Evolutionary conservation across 2,113 vertebrate species (phyloP), one percentile per base, ranked within the genome.

Genomic region (Thryonomys swinderianus): DNA sequence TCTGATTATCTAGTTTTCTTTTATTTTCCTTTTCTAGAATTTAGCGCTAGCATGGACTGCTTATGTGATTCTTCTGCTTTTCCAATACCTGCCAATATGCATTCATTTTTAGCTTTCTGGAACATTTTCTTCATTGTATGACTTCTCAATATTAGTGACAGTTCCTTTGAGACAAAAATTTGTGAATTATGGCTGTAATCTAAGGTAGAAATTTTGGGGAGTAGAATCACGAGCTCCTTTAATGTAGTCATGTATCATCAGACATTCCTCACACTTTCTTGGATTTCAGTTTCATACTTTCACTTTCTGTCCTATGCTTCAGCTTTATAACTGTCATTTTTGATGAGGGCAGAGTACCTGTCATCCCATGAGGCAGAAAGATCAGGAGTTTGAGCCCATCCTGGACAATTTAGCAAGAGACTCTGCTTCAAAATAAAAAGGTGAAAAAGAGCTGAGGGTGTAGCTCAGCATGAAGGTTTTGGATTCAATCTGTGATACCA

Each of bases 171-270:
- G 12, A 67, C 59, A 57, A 85, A 85, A 92, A 81, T 61, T 40
- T 79, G 5, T 85, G 84, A 67, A 66, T 83, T 90, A 48, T 42
- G 83, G 4, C 55, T 80, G 1, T 69, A 80, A 90, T 23, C 3
- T 80, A 51, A 85, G 48, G n/a, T 17, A 16, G 9, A 51, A 45
- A 62, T 82, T 79, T 82, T 3, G 5, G 5, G 32, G 79, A 42
- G 57, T 83, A 20, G 37, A 91, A 89, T 83, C 32, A 69, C 88
- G 64, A 85, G 85, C 1, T 91, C 51, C 20, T 40, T 95, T 57
- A 84, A 12, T 64, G 30, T 53, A 32, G 34, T 27, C 23, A 37
- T 25, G 18, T 51, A 37, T 59, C 82, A 12, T 18, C 14, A 82
- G 18, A 73, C 55, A 45, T 90, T 85, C 21, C 51, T 82, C 53